Evolutionary conservation across 2,113 vertebrate species (phyloP), one percentile per base, ranked within the genome.

Genomic region (Larimichthys crocea): DNA sequence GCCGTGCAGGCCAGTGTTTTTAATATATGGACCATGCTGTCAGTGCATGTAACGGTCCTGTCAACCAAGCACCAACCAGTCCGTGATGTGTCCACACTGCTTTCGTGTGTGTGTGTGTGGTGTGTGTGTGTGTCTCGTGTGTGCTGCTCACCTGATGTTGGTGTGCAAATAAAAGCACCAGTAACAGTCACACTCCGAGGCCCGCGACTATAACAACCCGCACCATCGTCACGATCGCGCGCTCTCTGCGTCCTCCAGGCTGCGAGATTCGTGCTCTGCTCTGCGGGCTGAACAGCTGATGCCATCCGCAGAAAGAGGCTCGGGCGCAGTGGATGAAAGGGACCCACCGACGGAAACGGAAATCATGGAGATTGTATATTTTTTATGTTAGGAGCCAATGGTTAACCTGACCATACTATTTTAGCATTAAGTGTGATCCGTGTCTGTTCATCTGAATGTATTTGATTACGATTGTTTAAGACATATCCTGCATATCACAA

Each of bases 61-160:
- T 74, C 79, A 88, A 35, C 65, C 76, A 76, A 82, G 52, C 35
- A 35, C n/a, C 69, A 35, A 19, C 66, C 44, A 16, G 40, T 2
- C 57, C 68, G 22, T 69, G 78, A 65, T 59, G 63, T 49, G 76
- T 11, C 10, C 16, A 74, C 42, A 19, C 15, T 24, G 48, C 29
- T 74, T 57, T 26, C 0, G n/a, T n/a, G n/a, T n/a, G 40, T 42
- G 40, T 5, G 40, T 1, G 40, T 42, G 40, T 8, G n/a, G 40
- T 42, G 40, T 7, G 40, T n/a, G n/a, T n/a, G 9, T 3, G 31
- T 0, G 0, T n/a, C 19, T 11, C 1, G 1, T n/a, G n/a, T n/a
- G 3, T 4, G 63, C 22, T 3, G 82, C 96, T 90, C 92, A 98
- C 97, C 97, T 95, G 92, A 97, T 95, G 50, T n/a, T 94, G 94